Evolutionary conservation across 1,140 invertebrate genomes (phyloP), one percentile per base, ranked within the genome.

Genomic region (Aplysia californica): DNA sequence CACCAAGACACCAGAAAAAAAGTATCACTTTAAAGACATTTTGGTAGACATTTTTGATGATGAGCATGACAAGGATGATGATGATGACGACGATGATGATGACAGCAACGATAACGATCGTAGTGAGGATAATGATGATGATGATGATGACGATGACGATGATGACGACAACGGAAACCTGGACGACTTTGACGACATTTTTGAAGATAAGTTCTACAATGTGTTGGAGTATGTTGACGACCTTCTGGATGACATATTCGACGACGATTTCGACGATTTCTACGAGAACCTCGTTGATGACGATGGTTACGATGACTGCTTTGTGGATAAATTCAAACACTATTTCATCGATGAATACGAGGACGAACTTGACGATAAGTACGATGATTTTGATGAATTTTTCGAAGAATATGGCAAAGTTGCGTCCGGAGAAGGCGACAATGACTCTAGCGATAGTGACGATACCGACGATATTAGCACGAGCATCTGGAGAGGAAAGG

Each of bases 241-340:
- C 15, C 10, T 33, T 15, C 21, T 21, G 10, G 35, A 67, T 26
- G 65, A 67, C 26, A 10, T 36, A 33, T 33, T 36, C 36, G 35
- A 67, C 36, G 65, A 39, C 29, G 65, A 39, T 67, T 33, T 36
- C 35, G 65, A 67, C 36, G 35, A 67, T 26, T 33, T 36, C 36
- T 33, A 39, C 36, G 33, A 39, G 5, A 33, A 39, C 36, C 31
- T 36, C 36, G 5, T 36, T 36, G 65, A 67, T 67, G 65, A 67
- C 36, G 65, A 67, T 67, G 65, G 65, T 33, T 67, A 67, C 26
- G 65, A 67, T 67, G 65, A 67, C 26, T 33, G 20, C 20, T 67
- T 67, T 67, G 65, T 10, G 10, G 20, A 29, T 26, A 67, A 67
- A 21, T 33, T 33, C 36, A 26, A 29, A 5, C 15, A 36, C 26